Base-by-base conservation (phyloP, 2,888 invertebrate species). In the Lycaena phlaeas region DNA sequence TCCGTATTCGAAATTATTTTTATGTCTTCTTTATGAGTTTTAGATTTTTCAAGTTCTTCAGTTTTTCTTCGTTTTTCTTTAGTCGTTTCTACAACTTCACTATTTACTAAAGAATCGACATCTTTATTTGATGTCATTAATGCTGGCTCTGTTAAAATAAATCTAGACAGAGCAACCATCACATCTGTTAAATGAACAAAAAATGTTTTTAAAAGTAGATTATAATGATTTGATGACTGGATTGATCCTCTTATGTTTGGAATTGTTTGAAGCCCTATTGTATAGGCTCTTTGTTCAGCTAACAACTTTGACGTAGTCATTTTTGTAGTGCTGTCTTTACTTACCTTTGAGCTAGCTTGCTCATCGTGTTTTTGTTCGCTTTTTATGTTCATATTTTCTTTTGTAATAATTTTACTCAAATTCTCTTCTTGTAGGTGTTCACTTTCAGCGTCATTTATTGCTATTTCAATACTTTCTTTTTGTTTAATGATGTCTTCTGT, bases 181-280 rank as follows among this genome's bases (percentile, higher is more conserved):
- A 85, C 73, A 49, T 82, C 81, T 1, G 85, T 82, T 3, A 85
- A 50, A 50, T 85, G 79, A 17, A 82, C 63, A 39, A 84, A 77
- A 53, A 85, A 85, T 1, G 78, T 79, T 59, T 72, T 74, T 11
- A 85, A 50, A 7, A 84, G 51, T 26, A 77, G 56, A 46, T 78
- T 67, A 36, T 70, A 76, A 18, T 74, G 68, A 41, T 66, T 61
- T 0, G 71, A 68, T 3, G 72, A 68, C 36, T 75, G 66, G 0
- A 61, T 57, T 11, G 59, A 57, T 1, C 68, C 73, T 55, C 59
- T 68, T 15, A 84, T 69, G 41, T 73, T 69, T 1, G 75, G 74
- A 44, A 84, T 79, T 2, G 76, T 74, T 51, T 82, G 71, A 14
- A 72, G 50, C 1, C 82, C 82, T 45, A 74, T 61, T 0, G 57